A percentile compares a stretch with the other conserved stretches of the same genome.
These are phyloP conservation scores for Chaetogeoica ovagalla DNA, from an alignment of 2,888 invertebrate genomes.

Conservation along the genomic window DNA sequence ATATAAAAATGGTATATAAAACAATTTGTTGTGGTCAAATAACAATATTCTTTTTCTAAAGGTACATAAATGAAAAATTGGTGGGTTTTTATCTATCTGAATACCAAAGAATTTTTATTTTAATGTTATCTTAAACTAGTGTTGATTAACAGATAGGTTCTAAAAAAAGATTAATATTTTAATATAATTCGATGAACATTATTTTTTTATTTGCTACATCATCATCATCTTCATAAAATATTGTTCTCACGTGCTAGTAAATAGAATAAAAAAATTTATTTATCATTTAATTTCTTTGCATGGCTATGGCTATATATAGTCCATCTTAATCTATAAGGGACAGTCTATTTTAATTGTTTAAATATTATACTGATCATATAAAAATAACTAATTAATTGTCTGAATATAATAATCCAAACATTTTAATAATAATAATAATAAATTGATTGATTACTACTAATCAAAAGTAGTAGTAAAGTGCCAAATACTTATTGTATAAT, in stretches of 20 bases:
- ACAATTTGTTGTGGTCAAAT: too few species aligned
- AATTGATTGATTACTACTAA: too few species aligned
- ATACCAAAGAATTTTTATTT: too few species aligned
- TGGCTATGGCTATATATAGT: slow-evolving; percentile 1
- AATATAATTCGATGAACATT: too few species aligned
- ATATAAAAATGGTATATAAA: too few species aligned
- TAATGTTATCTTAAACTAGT: too few species aligned
- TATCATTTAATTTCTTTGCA: neutral
- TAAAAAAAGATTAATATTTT: too few species aligned
- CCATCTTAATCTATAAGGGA: neutral
- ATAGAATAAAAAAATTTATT: neutral
- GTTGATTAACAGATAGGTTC: too few species aligned
- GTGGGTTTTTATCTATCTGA: too few species aligned
- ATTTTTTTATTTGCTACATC: neutral
- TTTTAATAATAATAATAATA: slow-evolving; percentile 17
- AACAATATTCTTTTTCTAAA: too few species aligned
- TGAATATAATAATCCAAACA: neutral
- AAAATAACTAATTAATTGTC: slow-evolving; percentile 3
- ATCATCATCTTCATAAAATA: neutral
- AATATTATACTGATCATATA: neutral
- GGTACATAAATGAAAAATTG: too few species aligned
- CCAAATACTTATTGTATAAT: neutral
- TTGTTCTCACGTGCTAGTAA: neutral
- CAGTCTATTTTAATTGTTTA: neutral
- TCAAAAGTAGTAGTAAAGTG: too few species aligned